These are phyloP conservation scores for Lampris megalopsis DNA, from an alignment of 2,113 vertebrate genomes.

Conservation along the genomic window DNA sequence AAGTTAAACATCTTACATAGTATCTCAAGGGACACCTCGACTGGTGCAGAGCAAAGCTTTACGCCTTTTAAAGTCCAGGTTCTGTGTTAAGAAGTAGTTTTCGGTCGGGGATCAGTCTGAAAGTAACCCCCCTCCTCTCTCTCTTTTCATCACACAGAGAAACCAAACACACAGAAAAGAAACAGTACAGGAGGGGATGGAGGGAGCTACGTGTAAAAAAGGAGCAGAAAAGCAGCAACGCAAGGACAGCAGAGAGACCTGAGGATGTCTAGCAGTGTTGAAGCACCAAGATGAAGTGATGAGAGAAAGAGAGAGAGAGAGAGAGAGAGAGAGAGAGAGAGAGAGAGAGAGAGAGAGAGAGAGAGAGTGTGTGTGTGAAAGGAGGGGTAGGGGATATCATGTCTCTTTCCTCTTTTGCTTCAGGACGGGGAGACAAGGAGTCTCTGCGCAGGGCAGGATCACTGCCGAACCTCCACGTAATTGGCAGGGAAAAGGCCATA, in stretches of 20 bases:
- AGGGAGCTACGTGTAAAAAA: not conserved
- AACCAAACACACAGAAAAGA: not conserved
- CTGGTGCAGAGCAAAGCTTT: not conserved
- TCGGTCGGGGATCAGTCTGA: not conserved
- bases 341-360: not conserved
- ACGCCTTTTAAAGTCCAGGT: conserved; percentile 3
- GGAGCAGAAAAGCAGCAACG: not conserved
- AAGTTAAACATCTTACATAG: not conserved
- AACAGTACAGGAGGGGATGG: not conserved
- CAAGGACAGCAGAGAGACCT: conserved; percentile 46
- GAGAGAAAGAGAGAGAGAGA: not conserved
- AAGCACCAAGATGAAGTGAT: conserved; percentile 43
- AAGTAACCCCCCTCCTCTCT: not conserved
- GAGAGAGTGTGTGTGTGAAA: conserved; percentile 13
- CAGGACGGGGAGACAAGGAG: not conserved
- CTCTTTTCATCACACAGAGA: conserved; percentile 2
- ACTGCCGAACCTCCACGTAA: conserved; percentile 94
- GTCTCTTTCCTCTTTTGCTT: conserved; percentile 24
- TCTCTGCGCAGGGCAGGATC: conserved; percentile 48
- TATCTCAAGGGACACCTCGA: not conserved
- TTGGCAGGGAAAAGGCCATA: conserved; percentile 97
- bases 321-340: conserved; percentile 10
- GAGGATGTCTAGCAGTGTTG: conserved; percentile 52
- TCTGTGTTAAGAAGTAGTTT: not conserved
- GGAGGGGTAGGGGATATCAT: conserved; percentile 5